phyloP scores from a whole-genome alignment of 2,113 vertebrate genomes.

The Nicator chloris region DNA sequence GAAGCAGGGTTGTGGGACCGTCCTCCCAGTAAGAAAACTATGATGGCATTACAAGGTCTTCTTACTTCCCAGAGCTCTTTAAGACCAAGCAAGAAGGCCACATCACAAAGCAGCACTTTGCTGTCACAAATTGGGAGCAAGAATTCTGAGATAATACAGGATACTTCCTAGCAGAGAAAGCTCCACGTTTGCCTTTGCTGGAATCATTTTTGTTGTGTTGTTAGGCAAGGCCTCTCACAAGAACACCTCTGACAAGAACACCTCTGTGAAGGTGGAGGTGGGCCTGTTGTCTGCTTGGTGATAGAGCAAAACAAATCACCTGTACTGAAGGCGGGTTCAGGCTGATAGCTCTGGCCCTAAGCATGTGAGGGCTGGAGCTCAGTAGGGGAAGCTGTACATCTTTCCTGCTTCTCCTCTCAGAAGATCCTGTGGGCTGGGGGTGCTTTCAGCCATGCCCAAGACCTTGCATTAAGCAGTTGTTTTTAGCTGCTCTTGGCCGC shows the following conservation, averaged over 20 bases:
- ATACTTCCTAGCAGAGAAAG: background rate
- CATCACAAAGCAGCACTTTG: background rate
- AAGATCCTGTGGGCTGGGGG: background rate
- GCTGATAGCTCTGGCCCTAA: background rate
- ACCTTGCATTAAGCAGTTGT: background rate
- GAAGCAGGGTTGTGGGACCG: background rate
- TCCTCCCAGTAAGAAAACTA: background rate
- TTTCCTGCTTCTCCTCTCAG: background rate
- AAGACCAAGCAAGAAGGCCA: background rate
- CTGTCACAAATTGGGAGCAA: background rate
- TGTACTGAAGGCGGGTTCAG: background rate
- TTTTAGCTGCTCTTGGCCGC: background rate
- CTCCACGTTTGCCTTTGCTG: background rate
- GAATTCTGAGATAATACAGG: background rate
- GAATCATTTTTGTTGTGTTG: background rate
- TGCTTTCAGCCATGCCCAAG: background rate
- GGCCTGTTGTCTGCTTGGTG: background rate
- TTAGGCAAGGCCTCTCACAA: background rate
- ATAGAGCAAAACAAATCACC: background rate
- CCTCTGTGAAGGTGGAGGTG: background rate
- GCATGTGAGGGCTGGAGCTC: background rate
- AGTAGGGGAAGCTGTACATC: background rate
- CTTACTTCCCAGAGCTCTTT: background rate
- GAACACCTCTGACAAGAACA: background rate
- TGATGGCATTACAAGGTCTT: background rate